Percentiles rank a stretch among this genome's conserved stretches.
Conservation (phyloP, 2,888 invertebrate species). For the Allacma fusca region DNA sequence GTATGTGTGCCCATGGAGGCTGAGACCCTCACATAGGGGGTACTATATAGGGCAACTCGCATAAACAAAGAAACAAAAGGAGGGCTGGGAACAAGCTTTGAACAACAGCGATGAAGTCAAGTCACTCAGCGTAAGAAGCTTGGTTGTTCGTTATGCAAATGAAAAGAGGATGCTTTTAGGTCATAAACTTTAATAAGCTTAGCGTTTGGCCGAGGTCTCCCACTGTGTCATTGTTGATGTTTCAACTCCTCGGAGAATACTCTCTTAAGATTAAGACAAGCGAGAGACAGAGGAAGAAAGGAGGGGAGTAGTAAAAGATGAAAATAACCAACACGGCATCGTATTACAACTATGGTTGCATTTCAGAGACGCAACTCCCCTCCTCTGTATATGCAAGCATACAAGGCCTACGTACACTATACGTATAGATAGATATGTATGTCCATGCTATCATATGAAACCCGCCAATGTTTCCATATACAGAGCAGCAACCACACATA, state of each 20-base stretch:
- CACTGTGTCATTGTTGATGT: conserved; percentile 44
- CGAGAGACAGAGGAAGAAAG: not conserved
- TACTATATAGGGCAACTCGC: too few species aligned
- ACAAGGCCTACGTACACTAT: too few species aligned
- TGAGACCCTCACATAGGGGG: too few species aligned
- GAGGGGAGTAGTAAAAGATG: not conserved
- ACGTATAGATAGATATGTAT: too few species aligned
- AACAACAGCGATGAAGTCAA: conserved; percentile 4
- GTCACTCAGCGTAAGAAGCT: conserved; percentile 23
- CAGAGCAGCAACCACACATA: too few species aligned
- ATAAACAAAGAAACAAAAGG: conserved; percentile 14
- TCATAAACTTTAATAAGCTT: conserved; percentile 56
- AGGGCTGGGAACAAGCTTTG: not conserved
- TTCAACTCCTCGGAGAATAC: conserved; percentile 37
- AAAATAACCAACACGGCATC: conserved; percentile 1
- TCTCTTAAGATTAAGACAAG: conserved; percentile 32
- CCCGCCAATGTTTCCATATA: too few species aligned
- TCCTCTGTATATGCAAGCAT: too few species aligned
- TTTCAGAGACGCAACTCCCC: too few species aligned
- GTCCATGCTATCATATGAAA: too few species aligned
- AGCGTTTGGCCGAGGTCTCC: conserved; percentile 32
- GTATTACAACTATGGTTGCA: not conserved
- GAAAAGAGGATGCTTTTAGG: conserved; percentile 46
- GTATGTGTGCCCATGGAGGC: too few species aligned
- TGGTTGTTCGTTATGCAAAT: conserved; percentile 51